Evolutionary conservation across 2,888 invertebrate genomes (phyloP).

Genomic region (Microdon myrmicae): DNA sequence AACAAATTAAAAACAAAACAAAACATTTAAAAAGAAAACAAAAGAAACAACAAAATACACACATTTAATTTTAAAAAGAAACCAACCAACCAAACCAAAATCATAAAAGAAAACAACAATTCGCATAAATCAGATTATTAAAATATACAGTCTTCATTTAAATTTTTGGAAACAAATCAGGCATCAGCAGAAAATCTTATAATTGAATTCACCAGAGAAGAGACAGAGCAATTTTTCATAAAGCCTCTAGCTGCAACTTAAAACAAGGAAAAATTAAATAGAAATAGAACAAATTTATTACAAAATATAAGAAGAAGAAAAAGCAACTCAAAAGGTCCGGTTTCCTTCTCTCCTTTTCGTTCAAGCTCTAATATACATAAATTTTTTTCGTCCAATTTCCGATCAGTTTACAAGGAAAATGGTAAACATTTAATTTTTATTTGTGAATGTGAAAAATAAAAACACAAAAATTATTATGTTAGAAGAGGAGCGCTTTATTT

Average conservation of each 20-base stretch:
- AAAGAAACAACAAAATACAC: conserved; percentile 31
- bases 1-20: conserved; percentile 52
- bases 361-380: conserved; percentile 30
- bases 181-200: conserved; percentile 36
- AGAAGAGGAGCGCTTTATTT: conserved; percentile 42
- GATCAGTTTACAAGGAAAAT: conserved; percentile 14
- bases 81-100: too few species aligned
- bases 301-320: conserved; percentile 40
- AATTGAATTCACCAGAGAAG: conserved; percentile 53
- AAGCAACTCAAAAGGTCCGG: conserved; percentile 30
- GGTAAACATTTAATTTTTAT: conserved; percentile 21
- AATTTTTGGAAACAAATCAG: conserved; percentile 24
- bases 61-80: conserved; percentile 39
- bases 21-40: conserved; percentile 57
- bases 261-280: conserved; percentile 52
- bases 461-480: conserved; percentile 33
- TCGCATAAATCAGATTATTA: conserved; percentile 57
- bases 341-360: conserved; percentile 39
- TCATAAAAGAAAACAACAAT: conserved; percentile 53
- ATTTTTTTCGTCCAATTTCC: conserved; percentile 30
- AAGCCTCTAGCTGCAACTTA: too few species aligned
- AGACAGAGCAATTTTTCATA: too few species aligned
- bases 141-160: conserved; percentile 56
- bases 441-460: conserved; percentile 24
- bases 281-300: conserved; percentile 25